A percentile compares a stretch with the other conserved stretches of the same genome.
Evolutionary conservation across 64 coral and sea anemone genomes (phyloP).

Genomic region (Actinia equina): DNA sequence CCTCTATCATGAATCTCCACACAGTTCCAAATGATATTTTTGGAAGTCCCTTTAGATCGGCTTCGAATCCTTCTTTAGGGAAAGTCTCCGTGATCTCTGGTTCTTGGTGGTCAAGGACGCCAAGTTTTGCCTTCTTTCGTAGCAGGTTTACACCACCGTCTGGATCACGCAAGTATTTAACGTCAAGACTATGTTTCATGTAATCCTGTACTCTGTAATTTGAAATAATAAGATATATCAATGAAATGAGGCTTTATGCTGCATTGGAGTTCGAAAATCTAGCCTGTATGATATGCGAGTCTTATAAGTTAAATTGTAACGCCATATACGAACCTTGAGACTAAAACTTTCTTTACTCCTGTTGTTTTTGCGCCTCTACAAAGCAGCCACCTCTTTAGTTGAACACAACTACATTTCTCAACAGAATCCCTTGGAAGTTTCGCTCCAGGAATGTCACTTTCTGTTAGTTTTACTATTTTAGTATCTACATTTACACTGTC

Average conservation of each 20-base stretch:
- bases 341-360: background rate
- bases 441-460: constrained; percentile 17
- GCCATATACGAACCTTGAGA: background rate
- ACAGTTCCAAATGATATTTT: background rate
- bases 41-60: constrained; percentile 21
- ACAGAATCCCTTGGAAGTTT: background rate
- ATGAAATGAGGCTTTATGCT: background rate
- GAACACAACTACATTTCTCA: constrained; percentile 19
- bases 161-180: constrained; percentile 14
- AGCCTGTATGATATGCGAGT: too few relatives aligned
- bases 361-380: constrained; percentile 24
- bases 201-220: constrained; percentile 23
- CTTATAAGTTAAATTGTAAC: background rate
- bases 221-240: background rate
- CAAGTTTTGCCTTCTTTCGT: constrained; percentile 20
- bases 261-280: background rate
- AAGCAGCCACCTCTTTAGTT: constrained; percentile 24
- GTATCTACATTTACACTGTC: too few relatives aligned
- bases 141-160: constrained; percentile 11
- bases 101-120: constrained; percentile 1
- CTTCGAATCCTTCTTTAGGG: constrained; percentile 25
- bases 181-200: background rate
- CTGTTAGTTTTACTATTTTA: too few relatives aligned
- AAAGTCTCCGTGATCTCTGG: constrained; percentile 7
- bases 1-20: too few relatives aligned